Conservation (phyloP, 2,113 vertebrate species). For the Osmerus mordax region DNA sequence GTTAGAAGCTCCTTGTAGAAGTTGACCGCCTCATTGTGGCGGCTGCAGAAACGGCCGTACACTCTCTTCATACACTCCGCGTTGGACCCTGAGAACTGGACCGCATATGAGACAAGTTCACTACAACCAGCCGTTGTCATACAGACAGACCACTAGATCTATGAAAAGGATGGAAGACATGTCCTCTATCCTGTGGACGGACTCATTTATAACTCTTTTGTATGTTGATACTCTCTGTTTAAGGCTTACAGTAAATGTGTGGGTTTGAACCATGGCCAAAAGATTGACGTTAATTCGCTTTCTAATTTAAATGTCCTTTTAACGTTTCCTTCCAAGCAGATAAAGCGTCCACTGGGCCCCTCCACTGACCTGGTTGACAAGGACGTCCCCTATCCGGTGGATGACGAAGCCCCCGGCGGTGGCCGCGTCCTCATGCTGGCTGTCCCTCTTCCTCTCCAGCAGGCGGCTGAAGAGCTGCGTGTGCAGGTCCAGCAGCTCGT, state of each 20-base stretch:
- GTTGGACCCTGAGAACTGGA: constrained; percentile 87
- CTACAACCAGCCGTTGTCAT: too few relatives aligned
- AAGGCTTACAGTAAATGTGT: too few relatives aligned
- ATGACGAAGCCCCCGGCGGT: constrained; percentile 82
- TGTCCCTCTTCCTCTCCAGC: constrained; percentile 88
- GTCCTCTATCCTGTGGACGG: background rate
- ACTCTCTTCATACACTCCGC: constrained; percentile 87
- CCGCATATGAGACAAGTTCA: constrained; percentile 9
- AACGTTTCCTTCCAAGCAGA: background rate
- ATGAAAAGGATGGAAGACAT: too few relatives aligned
- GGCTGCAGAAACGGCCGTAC: constrained; percentile 91
- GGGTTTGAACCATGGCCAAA: too few relatives aligned
- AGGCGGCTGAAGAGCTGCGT: constrained; percentile 84
- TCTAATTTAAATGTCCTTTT: background rate
- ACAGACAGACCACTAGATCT: too few relatives aligned
- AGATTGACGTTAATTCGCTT: too few relatives aligned
- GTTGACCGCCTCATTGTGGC: constrained; percentile 92
- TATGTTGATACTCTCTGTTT: too few relatives aligned
- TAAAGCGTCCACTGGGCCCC: background rate
- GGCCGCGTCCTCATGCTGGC: constrained; percentile 58
- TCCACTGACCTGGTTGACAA: constrained; percentile 83
- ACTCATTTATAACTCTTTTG: too few relatives aligned
- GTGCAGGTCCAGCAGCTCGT: constrained; percentile 88
- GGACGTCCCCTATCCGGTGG: constrained; percentile 86
- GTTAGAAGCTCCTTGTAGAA: constrained; percentile 89